Evolutionary conservation across 2,888 invertebrate species (phyloP).

Genomic region (Punctoribates punctum): DNA sequence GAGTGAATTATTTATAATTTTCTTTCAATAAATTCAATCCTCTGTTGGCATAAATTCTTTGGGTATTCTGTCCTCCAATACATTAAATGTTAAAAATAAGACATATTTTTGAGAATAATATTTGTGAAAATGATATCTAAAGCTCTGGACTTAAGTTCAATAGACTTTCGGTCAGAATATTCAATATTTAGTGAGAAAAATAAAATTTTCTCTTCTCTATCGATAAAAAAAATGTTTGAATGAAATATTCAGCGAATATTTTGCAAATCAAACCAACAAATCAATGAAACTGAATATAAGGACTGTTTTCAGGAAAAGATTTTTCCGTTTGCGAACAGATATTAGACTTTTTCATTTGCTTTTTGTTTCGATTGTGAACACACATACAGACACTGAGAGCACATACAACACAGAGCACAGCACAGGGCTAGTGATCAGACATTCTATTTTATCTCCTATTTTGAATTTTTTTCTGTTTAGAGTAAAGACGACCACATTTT

Average conservation of each 20-base stretch:
- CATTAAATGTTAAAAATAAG: too few relatives aligned
- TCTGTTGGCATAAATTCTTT: too few relatives aligned
- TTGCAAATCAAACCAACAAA: not conserved
- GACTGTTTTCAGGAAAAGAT: not conserved
- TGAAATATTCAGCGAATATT: not conserved
- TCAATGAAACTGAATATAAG: not conserved
- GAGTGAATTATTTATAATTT: not conserved
- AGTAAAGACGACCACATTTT: constrained; percentile 29
- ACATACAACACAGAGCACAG: not conserved
- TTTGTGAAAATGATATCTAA: not conserved
- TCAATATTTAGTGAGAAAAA: not conserved
- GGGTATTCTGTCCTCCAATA: too few relatives aligned
- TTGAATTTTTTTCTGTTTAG: constrained; percentile 28
- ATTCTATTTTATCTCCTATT: constrained; percentile 1
- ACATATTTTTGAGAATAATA: not conserved
- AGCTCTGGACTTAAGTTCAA: not conserved
- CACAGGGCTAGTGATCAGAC: too few relatives aligned
- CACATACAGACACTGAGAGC: not conserved
- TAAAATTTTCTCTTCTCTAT: not conserved
- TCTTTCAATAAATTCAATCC: too few relatives aligned
- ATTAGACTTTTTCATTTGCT: not conserved
- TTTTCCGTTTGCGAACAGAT: too few relatives aligned
- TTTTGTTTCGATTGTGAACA: not conserved
- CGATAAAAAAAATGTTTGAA: not conserved
- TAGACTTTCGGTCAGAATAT: not conserved